Percentiles rank a stretch among this genome's conserved stretches.
Evolutionary conservation across 2,888 invertebrate species (phyloP).

Genomic region (Orthonychiurus folsomi): DNA sequence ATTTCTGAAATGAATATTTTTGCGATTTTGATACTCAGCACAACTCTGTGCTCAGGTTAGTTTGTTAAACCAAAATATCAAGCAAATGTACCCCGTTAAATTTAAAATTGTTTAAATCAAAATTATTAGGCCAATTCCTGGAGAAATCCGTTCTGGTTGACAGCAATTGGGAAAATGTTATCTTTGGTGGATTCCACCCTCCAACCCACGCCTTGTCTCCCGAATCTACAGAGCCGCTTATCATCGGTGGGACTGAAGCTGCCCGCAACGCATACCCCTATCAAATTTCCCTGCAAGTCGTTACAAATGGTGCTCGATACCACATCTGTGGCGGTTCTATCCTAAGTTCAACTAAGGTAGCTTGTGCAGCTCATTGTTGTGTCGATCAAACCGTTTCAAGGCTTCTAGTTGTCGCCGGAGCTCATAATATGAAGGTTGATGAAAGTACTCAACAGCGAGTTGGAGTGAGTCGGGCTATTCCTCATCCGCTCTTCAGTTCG

Average conservation of each 20-base stretch:
- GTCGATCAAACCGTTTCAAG: background rate
- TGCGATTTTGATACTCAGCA: no score
- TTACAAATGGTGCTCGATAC: background rate
- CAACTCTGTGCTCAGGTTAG: no score
- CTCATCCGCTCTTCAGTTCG: background rate
- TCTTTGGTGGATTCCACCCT: background rate
- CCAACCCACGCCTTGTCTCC: no score
- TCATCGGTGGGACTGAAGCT: background rate
- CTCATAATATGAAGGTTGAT: background rate
- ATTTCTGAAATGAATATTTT: no score
- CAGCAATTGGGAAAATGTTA: background rate
- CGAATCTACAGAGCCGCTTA: background rate
- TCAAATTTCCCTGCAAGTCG: background rate
- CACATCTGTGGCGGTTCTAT: background rate
- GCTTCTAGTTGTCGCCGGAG: background rate
- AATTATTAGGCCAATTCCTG: no score
- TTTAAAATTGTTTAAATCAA: no score
- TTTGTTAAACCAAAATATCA: no score
- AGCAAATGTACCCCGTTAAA: no score
- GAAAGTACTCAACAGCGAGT: background rate
- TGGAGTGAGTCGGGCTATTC: background rate
- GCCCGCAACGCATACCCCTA: background rate
- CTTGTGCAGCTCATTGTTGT: background rate
- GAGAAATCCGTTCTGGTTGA: no score
- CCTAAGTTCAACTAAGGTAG: background rate